These are phyloP conservation scores for Pseudochirops corinnae DNA, from an alignment of 2,797 vertebrate species.

Conservation along the genomic window DNA sequence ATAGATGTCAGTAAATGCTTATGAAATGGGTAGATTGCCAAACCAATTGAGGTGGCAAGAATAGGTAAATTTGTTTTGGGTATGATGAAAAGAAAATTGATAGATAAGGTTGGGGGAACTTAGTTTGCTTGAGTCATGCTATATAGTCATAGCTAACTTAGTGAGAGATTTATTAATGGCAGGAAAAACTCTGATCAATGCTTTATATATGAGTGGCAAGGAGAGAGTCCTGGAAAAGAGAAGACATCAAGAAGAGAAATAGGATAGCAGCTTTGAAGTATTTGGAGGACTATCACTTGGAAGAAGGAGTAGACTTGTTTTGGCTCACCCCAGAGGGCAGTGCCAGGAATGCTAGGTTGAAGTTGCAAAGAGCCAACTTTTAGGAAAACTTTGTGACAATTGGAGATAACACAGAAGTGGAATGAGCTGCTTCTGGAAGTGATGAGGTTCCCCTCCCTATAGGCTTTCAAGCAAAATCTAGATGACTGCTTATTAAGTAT, in stretches of 20 bases:
- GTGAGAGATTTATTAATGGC: slow-evolving; percentile 28
- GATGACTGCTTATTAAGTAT: background rate
- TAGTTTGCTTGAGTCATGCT: slow-evolving; percentile 36
- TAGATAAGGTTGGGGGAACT: slow-evolving; percentile 42
- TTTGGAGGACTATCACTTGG: background rate
- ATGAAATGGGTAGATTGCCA: slow-evolving; percentile 67
- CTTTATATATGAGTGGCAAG: slow-evolving; percentile 45
- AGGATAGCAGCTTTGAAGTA: background rate
- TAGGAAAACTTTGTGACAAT: background rate
- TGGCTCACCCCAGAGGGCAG: background rate
- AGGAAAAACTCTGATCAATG: slow-evolving; percentile 42
- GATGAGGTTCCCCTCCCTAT: background rate
- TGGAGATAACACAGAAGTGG: background rate
- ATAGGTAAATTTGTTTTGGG: slow-evolving; percentile 69
- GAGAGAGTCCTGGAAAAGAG: background rate
- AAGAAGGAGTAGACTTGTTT: background rate
- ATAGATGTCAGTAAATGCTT: slow-evolving; percentile 75
- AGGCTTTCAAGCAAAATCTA: background rate
- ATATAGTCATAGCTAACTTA: slow-evolving; percentile 34
- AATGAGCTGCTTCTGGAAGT: background rate
- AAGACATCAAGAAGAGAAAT: background rate
- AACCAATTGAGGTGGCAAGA: slow-evolving; percentile 58
- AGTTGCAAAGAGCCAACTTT: background rate
- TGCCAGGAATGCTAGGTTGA: background rate
- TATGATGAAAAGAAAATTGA: slow-evolving; percentile 71